Percentiles rank a stretch among this genome's conserved stretches.
phyloP scores from a whole-genome alignment of 2,888 invertebrate genomes.

The Drosophila ezoana region DNA sequence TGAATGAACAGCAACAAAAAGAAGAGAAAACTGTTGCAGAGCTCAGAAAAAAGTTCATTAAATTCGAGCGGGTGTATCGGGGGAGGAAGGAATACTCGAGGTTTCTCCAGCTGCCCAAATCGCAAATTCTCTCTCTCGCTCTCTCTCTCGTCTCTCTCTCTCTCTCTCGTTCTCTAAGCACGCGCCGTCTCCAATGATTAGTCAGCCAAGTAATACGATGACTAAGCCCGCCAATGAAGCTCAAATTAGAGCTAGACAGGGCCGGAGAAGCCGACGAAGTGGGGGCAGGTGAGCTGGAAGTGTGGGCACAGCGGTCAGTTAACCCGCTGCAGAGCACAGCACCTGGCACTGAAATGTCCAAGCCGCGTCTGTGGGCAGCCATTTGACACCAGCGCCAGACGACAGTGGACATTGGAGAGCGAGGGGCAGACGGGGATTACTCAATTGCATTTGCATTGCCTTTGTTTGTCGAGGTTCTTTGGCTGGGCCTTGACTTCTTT shows the following conservation, averaged over 20 bases:
- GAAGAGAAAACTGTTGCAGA: constrained; percentile 10
- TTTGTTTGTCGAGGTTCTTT: constrained; percentile 59
- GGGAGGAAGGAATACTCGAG: neutral
- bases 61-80: constrained; percentile 15
- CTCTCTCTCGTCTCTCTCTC: too few species aligned
- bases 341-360: constrained; percentile 47
- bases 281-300: constrained; percentile 1
- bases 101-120: constrained; percentile 18
- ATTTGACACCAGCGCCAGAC: constrained; percentile 67
- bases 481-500: constrained; percentile 75
- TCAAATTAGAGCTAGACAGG: constrained; percentile 55
- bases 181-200: constrained; percentile 54
- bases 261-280: neutral
- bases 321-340: constrained; percentile 39
- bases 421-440: constrained; percentile 11
- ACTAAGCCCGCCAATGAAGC: constrained; percentile 64
- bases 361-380: constrained; percentile 51
- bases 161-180: constrained; percentile 27
- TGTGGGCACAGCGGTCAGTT: constrained; percentile 47
- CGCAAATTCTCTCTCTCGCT: constrained; percentile 11
- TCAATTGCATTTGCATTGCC: constrained; percentile 53
- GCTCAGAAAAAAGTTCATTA: constrained; percentile 49
- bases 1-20: constrained; percentile 19
- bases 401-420: constrained; percentile 10
- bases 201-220: constrained; percentile 59